Evolutionary conservation across 30 jellyfish, hydroid and myxozoan species (phyloP).

Genomic region (Aurelia aurita complex sp. Pacific): DNA sequence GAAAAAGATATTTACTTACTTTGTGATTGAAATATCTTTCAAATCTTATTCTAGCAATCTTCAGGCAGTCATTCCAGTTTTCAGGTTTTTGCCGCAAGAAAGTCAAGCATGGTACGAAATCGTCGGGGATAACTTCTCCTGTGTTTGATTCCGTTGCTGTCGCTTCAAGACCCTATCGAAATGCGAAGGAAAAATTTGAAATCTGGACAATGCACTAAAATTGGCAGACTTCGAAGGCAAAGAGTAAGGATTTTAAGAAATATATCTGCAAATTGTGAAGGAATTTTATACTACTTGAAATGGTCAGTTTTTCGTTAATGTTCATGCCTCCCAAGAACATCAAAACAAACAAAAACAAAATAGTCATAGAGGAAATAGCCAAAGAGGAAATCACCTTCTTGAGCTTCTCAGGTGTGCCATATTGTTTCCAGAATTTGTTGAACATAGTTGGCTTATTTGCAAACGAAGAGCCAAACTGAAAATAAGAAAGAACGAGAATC

Average conservation of each 20-base stretch:
- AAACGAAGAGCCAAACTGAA: slow-evolving; percentile 78
- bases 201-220: too few relatives aligned
- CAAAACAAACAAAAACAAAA: neutral
- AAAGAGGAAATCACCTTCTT: slow-evolving; percentile 29
- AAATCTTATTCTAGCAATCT: slow-evolving; percentile 69
- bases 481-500: neutral
- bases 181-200: too few relatives aligned
- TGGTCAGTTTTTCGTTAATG: neutral
- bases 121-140: slow-evolving; percentile 46
- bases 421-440: slow-evolving; percentile 81
- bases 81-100: slow-evolving; percentile 59
- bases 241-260: too few relatives aligned
- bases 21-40: slow-evolving; percentile 84
- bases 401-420: slow-evolving; percentile 29
- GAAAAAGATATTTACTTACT: slow-evolving; percentile 48
- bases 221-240: too few relatives aligned
- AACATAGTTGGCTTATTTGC: slow-evolving; percentile 70
- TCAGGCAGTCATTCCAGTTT: slow-evolving; percentile 70
- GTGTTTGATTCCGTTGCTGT: too few relatives aligned
- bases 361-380: neutral
- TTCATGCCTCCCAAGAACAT: neutral
- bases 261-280: too few relatives aligned
- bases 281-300: neutral
- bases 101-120: slow-evolving; percentile 64
- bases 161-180: too few relatives aligned